Base-by-base conservation (phyloP, 2,888 invertebrate genomes). In the Sisyra terminalis region DNA sequence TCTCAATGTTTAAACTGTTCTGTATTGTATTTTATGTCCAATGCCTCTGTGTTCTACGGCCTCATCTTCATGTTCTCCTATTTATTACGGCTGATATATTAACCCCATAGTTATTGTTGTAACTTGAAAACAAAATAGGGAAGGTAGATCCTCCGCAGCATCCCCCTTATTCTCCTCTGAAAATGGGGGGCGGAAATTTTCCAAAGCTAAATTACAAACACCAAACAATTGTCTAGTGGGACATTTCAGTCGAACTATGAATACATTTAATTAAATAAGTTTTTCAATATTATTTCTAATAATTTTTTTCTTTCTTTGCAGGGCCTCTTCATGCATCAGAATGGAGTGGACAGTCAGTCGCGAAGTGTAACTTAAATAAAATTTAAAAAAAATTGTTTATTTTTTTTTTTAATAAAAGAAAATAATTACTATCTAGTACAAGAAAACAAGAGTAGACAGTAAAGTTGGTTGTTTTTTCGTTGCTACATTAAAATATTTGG, bases 271-370 rank as follows among this genome's bases (percentile, higher is more conserved):
- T 34, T 34, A 14, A 34, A 34, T 34, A 34, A 34, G 7, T 14
- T 34, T 34, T 30, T n/a, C 11, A 30, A 30, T 30, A 30, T 30
- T n/a, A 30, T 30, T 30, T 30, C 10, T 30, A 10, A 11, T 30
- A 30, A n/a, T 39, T 36, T 39, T 44, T 42, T 46, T 52, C 50
- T 49, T 50, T 52, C 53, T 46, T 56, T 55, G 16, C 51, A 55
- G 60, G 53, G 30, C 51, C 52, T 53, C 57, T 58, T 55, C 53
- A 61, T 61, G 60, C 52, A 50, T 53, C 55, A 57, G 53, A 52
- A 62, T 63, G 63, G 58, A 59, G 53, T 55, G 49, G 51, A 57
- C 53, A 52, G 55, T 55, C 55, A 56, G 55, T 56, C 58, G 57
- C 58, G 59, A 55, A 59, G 59, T 53, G 58, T 60, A 59, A 60